Conservation (phyloP, 2,797 vertebrate genomes). For the Pseudochirops corinnae region DNA sequence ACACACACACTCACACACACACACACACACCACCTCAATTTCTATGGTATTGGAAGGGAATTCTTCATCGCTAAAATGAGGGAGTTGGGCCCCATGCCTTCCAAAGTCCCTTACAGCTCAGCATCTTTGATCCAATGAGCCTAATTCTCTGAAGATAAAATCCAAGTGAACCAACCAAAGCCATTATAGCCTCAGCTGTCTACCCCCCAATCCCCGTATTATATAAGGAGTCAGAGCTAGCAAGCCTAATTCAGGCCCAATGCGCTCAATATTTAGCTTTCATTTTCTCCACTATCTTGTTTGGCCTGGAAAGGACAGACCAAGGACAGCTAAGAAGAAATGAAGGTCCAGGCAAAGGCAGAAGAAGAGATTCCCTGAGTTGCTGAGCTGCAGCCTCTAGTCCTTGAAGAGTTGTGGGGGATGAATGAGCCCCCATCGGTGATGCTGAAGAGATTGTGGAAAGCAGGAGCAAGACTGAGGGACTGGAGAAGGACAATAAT, state of each 20-base stretch:
- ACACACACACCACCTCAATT: background rate
- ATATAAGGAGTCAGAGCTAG: background rate
- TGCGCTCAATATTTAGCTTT: fast-evolving
- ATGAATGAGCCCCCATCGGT: background rate
- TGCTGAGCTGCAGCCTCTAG: background rate
- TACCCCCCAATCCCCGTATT: background rate
- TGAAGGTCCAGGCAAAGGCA: background rate
- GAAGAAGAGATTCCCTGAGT: background rate
- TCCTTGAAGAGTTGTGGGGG: background rate
- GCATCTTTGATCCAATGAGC: background rate
- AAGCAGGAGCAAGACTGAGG: background rate
- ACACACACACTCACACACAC: background rate
- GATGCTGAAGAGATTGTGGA: background rate
- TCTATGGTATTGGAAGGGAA: no score
- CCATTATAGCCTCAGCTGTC: no score
- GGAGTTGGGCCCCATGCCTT: no score
- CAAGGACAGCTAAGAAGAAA: background rate
- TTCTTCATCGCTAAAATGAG: background rate
- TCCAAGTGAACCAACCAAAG: no score
- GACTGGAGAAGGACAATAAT: background rate
- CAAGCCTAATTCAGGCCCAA: background rate
- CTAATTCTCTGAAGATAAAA: background rate
- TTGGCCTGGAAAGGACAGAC: background rate
- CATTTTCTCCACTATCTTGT: background rate
- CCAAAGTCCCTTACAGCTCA: no score